Evolutionary conservation across 2,888 invertebrate genomes (phyloP).

Genomic region (Notodromas monacha): DNA sequence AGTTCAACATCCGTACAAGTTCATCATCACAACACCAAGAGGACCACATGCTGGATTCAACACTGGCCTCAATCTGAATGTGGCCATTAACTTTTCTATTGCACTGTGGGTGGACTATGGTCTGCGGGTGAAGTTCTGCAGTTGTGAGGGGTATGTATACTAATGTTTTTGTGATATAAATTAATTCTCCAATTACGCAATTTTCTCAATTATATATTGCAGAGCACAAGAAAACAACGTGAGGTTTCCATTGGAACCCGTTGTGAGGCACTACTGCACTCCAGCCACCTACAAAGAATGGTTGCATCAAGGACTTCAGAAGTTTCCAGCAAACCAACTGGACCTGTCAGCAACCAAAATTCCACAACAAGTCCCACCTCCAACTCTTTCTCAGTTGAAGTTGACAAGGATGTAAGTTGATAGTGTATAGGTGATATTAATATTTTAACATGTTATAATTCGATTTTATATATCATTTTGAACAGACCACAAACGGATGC

Average conservation of each 20-base stretch:
- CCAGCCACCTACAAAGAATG: slow-evolving; percentile 2
- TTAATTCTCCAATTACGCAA: slow-evolving; percentile 1
- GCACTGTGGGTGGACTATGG: slow-evolving; percentile 2
- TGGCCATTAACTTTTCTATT: slow-evolving; percentile 1
- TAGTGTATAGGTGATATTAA: slow-evolving; percentile 4
- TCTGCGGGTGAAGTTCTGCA: slow-evolving; percentile 4
- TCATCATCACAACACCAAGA: slow-evolving; percentile 2
- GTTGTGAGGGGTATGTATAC: slow-evolving; percentile 4
- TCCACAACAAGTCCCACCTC: slow-evolving; percentile 4
- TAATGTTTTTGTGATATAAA: slow-evolving; percentile 2
- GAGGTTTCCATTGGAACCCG: slow-evolving; percentile 1
- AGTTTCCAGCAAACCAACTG: slow-evolving; percentile 4
- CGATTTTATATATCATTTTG: slow-evolving; percentile 4
- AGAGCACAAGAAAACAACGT: slow-evolving; percentile 4
- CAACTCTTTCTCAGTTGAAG: slow-evolving; percentile 4
- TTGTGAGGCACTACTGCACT: slow-evolving; percentile 1
- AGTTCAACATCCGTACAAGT: slow-evolving; percentile 4
- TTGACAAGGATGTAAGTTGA: slow-evolving; percentile 4
- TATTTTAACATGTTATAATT: slow-evolving; percentile 4
- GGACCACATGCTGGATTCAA: slow-evolving; percentile 4
- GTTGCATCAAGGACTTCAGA: slow-evolving; percentile 4
- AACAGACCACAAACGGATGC: slow-evolving; percentile 4
- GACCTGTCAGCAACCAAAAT: slow-evolving; percentile 4
- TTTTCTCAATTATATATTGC: slow-evolving; percentile 2
- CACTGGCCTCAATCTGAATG: slow-evolving; percentile 4